phyloP scores from a whole-genome alignment of 2,888 invertebrate genomes.

The Hartigia nigra region DNA sequence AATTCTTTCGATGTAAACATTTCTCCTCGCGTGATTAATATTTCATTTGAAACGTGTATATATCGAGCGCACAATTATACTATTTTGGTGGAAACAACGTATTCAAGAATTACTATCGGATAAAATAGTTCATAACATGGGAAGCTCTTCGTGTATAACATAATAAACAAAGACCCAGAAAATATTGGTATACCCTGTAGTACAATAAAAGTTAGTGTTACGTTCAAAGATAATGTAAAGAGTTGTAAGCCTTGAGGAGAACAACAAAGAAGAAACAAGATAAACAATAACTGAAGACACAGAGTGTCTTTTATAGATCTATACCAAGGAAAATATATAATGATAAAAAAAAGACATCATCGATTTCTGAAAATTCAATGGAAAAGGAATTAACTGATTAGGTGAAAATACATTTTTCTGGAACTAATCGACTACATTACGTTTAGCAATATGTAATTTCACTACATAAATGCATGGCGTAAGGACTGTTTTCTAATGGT shows the following conservation, averaged over 20 bases:
- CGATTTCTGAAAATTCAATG: neutral
- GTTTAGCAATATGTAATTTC: neutral
- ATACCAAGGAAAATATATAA: neutral
- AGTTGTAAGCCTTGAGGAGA: conserved; percentile 9
- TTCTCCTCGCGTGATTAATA: neutral
- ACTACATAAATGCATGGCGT: neutral
- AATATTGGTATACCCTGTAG: neutral
- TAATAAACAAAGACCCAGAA: neutral
- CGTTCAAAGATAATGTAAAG: neutral
- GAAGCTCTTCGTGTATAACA: neutral
- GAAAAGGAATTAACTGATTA: neutral
- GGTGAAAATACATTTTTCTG: neutral
- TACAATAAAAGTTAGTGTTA: neutral
- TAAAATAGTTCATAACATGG: neutral
- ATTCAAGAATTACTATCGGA: neutral
- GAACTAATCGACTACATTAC: neutral
- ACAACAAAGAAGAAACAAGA: conserved; percentile 16
- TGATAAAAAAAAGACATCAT: neutral
- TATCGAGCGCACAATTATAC: neutral
- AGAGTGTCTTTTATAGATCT: neutral
- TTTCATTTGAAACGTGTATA: neutral
- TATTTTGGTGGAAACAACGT: neutral
- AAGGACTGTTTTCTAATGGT: neutral
- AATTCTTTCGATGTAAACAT: neutral
- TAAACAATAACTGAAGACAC: neutral